Evolutionary conservation across 2,797 vertebrate genomes (phyloP), one percentile per base, ranked within the genome.

Genomic region (Todus mexicanus): DNA sequence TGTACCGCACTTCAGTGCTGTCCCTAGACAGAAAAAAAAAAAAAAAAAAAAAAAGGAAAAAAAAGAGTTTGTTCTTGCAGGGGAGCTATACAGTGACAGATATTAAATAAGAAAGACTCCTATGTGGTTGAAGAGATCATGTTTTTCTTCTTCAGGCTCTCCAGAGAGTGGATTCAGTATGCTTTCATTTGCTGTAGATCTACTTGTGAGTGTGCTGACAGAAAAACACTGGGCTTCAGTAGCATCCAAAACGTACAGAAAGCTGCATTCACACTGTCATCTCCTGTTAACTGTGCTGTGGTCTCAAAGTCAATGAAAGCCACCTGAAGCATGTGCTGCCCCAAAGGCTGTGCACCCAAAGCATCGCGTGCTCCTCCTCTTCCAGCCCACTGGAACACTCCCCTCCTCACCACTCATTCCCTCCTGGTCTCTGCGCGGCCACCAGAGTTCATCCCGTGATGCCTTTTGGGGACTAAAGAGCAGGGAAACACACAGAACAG

Each of bases 391-490:
- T 0, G 19, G n/a, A n/a, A 10, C 45, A 2, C 60, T 26, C 17
- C 21, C 8, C 13, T 10, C n/a, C 61, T 33, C 51, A 1, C 29
- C 13, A 2, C 35, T 5, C 17, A 4, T 2, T 16, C 21, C 42
- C 35, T 37, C 4, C 69, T 8, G 27, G 7, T 7, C 56, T 3
- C 18, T 5, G 18, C 25, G 3, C 6, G 19, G 27, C 53, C 71
- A 5, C 43, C 47, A 0, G 18, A 7, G 47, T 2, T 26, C 38
- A 2, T 2, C 29, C 45, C 1, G 33, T 4, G 45, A 8, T 4
- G 48, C 31, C 27, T 21, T 18, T 35, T 20, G 12, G 1, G 22
- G 40, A 27, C n/a, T 15, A 6, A 27, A 7, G 35, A 40, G 37
- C 23, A 7, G 40, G 47, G 37, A 31, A n/a, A 25, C 20, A 1